These are phyloP conservation scores for Aptenodytes patagonicus DNA, from an alignment of 2,113 vertebrate species.

Conservation along the genomic window DNA sequence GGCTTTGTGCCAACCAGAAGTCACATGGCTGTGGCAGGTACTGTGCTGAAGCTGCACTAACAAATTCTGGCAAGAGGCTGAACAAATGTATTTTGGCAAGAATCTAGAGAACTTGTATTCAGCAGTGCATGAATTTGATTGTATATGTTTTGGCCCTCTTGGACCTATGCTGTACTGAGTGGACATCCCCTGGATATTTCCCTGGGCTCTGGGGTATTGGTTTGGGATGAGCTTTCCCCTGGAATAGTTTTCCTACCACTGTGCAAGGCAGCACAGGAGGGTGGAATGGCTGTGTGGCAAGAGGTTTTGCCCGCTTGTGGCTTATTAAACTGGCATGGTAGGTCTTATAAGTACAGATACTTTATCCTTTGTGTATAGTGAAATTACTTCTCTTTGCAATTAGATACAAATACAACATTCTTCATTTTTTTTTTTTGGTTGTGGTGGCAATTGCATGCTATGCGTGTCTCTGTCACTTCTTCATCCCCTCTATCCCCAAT, in stretches of 20 bases:
- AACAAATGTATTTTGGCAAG: not conserved
- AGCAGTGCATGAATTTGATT: not conserved
- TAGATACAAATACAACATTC: not conserved
- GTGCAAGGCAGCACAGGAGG: not conserved
- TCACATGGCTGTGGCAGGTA: not conserved
- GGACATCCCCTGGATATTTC: not conserved
- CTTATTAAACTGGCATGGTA: not conserved
- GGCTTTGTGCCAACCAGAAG: not conserved
- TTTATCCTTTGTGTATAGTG: not conserved
- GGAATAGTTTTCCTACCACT: not conserved
- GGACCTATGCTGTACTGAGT: not conserved
- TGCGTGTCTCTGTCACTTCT: not conserved
- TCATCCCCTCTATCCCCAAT: fast-evolving
- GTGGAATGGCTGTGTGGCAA: not conserved
- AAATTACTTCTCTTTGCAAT: not conserved
- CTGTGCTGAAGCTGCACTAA: not conserved
- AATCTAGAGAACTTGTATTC: not conserved
- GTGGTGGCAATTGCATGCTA: not conserved
- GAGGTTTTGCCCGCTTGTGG: not conserved
- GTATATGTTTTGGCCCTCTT: not conserved
- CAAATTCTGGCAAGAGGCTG: not conserved
- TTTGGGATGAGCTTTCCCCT: not conserved
- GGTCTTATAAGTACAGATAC: not conserved
- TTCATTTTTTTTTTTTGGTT: not conserved
- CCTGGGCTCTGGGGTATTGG: fast-evolving